Percentiles rank a stretch among this genome's conserved stretches.
phyloP scores from a whole-genome alignment of 2,888 invertebrate species.

The Caenorhabditis imperialis region DNA sequence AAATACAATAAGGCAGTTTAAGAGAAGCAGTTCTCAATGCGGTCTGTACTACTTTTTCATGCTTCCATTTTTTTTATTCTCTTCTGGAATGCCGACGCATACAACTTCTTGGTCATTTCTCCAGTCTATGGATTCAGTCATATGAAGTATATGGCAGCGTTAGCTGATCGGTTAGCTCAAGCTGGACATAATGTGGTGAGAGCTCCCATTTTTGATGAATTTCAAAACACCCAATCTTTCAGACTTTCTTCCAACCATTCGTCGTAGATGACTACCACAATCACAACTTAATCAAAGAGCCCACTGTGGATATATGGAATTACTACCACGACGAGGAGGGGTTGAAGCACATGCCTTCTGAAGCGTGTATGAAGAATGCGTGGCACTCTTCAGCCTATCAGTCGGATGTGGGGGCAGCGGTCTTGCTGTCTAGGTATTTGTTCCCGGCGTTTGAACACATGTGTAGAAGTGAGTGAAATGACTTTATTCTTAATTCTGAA shows the following conservation, averaged over 20 bases:
- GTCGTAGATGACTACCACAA: constrained; percentile 19
- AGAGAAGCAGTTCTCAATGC: constrained; percentile 15
- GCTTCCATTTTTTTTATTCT: neutral
- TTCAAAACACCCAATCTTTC: neutral
- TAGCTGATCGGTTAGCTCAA: constrained; percentile 47
- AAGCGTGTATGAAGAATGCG: constrained; percentile 15
- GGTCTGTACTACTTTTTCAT: constrained; percentile 9
- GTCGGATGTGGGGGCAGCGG: constrained; percentile 22
- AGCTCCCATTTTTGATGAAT: neutral
- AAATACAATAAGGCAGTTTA: constrained; percentile 3
- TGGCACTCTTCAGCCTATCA: constrained; percentile 24
- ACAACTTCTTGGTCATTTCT: constrained; percentile 50
- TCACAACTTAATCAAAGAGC: constrained; percentile 10
- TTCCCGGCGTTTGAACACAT: constrained; percentile 25
- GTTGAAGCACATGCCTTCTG: constrained; percentile 14
- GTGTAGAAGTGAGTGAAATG: constrained; percentile 16
- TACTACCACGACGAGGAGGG: constrained; percentile 27
- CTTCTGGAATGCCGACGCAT: constrained; percentile 4
- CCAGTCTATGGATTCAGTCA: constrained; percentile 48
- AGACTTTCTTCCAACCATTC: constrained; percentile 31
- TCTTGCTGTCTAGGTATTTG: constrained; percentile 15
- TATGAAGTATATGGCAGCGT: constrained; percentile 43
- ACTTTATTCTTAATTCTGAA: neutral
- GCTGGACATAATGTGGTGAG: constrained; percentile 55
- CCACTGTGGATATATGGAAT: constrained; percentile 17